Percentiles rank a stretch among this genome's conserved stretches.
These are phyloP conservation scores for Ochropacha duplaris DNA, from an alignment of 2,888 invertebrate genomes.

Conservation along the genomic window DNA sequence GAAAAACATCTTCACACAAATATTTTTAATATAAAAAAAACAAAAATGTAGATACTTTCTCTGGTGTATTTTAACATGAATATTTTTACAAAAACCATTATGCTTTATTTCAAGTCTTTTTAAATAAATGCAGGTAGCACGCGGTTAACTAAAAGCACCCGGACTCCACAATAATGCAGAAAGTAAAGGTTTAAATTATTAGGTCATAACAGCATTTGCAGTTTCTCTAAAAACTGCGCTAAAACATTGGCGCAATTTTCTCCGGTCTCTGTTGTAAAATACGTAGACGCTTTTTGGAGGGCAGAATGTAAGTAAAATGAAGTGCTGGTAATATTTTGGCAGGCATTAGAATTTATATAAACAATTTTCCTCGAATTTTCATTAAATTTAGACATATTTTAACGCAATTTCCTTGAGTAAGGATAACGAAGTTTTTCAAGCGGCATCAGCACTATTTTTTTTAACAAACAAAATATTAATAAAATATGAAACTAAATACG, in stretches of 20 bases:
- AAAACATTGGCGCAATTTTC: neutral
- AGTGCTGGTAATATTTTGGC: neutral
- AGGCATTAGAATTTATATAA: neutral
- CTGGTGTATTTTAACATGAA: too few species aligned
- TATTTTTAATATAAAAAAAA: too few species aligned
- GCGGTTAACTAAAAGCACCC: neutral
- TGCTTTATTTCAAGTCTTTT: too few species aligned
- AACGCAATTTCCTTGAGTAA: too few species aligned
- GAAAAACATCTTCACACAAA: too few species aligned
- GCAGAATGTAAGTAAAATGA: neutral
- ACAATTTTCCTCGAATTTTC: too few species aligned
- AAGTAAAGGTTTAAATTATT: neutral
- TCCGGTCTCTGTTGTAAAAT: neutral
- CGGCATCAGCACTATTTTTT: too few species aligned
- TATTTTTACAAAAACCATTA: neutral
- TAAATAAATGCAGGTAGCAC: neutral
- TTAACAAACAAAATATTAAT: too few species aligned
- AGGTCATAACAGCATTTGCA: conserved; percentile 2
- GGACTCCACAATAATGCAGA: neutral
- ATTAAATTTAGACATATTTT: too few species aligned
- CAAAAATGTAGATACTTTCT: too few species aligned
- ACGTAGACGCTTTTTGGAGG: neutral
- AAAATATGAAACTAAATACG: too few species aligned
- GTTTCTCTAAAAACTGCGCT: neutral
- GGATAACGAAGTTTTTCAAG: neutral